Base-by-base conservation (phyloP, 2,888 invertebrate species). In the Drosophila seclusa region DNA sequence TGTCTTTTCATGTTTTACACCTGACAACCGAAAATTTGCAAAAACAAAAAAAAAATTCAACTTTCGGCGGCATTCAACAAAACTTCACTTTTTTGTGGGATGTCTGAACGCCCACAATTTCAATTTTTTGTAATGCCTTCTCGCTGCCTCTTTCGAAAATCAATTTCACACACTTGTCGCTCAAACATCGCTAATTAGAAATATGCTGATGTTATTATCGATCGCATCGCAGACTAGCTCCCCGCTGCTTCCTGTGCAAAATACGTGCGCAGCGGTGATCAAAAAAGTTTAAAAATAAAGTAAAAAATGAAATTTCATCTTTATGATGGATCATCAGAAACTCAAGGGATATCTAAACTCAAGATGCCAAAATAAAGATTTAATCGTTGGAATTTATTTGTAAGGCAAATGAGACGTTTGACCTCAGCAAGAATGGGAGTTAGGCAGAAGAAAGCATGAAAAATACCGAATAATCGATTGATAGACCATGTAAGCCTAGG, bases 161-260 rank as follows among this genome's bases (percentile, higher is more conserved):
- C 52, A 85, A 87, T 79, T 87, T 87, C 76, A 81, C 86, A 87
- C 90, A 87, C 86, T 85, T 87, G 90, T 85, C 89, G 73, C 65
- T 81, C 84, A 75, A 54, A 57, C 27, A 29, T 57, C 40, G 65
- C 70, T 79, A 82, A 89, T 77, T 76, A 75, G 65, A 80, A 81
- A 73, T 73, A 76, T 72, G 75, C 59, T 78, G 63, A 77, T 82
- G 77, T 68, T 82, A 74, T 76, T 75, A 80, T 80, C 75, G 75
- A 80, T 78, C 60, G 40, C 32, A n/a, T 64, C 65, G 18, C 3
- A 32, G 21, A 50, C 18, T 40, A 45, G 48, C 63, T 42, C 18
- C 70, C 53, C 62, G 65, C 73, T 57, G 81, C 50, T 65, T 66
- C 53, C 71, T 64, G 58, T 57, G 68, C 76, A 71, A 68, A 73